phyloP scores from a whole-genome alignment of 2,797 vertebrate species.

The Synaphobranchus kaupii region DNA sequence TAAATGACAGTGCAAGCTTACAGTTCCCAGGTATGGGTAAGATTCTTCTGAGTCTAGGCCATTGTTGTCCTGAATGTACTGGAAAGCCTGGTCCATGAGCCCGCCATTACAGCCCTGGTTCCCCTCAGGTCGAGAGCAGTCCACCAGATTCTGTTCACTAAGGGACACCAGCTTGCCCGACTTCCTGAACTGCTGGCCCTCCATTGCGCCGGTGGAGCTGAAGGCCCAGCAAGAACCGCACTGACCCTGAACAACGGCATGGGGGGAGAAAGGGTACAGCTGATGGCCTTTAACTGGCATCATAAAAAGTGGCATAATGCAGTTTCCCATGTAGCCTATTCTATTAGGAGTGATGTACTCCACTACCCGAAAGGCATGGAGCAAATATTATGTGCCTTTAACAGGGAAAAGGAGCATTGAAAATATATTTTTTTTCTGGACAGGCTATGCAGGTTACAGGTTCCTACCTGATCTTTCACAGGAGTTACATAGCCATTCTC shows the following conservation, averaged over 20 bases:
- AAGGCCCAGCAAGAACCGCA: constrained; percentile 88
- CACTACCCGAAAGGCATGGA: background rate
- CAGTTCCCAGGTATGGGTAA: constrained; percentile 75
- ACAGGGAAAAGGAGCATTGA: background rate
- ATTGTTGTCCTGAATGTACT: constrained; percentile 74
- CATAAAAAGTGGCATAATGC: background rate
- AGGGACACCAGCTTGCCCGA: constrained; percentile 72
- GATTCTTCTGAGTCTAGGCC: constrained; percentile 79
- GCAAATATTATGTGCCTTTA: background rate
- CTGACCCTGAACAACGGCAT: constrained; percentile 62
- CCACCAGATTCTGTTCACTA: constrained; percentile 82
- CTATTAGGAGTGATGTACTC: background rate
- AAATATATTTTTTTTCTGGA: too few species aligned
- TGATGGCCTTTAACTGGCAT: background rate
- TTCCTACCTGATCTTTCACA: constrained; percentile 80
- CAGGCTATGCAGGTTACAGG: background rate
- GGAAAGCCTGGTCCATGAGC: constrained; percentile 75
- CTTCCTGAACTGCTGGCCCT: constrained; percentile 79
- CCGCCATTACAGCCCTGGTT: constrained; percentile 79
- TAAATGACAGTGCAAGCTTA: constrained; percentile 45
- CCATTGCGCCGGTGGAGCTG: constrained; percentile 77
- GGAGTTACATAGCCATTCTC: constrained; percentile 80
- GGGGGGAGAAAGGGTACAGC: background rate
- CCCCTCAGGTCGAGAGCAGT: constrained; percentile 76
- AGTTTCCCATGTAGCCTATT: background rate